Conservation (phyloP, 1,140 invertebrate species). For the Antheraea pernyi region DNA sequence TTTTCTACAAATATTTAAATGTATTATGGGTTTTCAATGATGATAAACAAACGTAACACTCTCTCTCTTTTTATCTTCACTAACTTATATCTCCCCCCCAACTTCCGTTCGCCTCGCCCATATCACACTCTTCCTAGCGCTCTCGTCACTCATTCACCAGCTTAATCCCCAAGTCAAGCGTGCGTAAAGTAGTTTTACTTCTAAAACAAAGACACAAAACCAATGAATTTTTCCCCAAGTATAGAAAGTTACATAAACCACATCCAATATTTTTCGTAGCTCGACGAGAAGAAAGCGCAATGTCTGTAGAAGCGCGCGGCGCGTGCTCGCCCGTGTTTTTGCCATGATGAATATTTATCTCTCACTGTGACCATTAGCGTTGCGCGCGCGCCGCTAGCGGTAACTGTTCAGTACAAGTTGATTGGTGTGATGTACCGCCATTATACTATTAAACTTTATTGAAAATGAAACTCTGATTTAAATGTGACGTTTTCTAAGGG, state of each 20-base stretch:
- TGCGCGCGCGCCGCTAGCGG: constrained; percentile 27
- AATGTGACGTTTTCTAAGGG: background rate
- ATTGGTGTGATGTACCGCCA: constrained; percentile 9
- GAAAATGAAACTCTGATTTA: constrained; percentile 10
- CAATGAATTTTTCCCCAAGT: too few relatives aligned
- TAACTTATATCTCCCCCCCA: too few relatives aligned
- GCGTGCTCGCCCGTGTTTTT: constrained; percentile 70
- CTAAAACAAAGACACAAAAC: too few relatives aligned
- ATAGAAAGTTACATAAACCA: background rate
- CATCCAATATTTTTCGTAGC: constrained; percentile 28
- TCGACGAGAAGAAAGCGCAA: constrained; percentile 62
- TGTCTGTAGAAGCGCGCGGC: constrained; percentile 38
- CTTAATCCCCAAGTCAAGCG: too few relatives aligned
- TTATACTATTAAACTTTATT: constrained; percentile 14
- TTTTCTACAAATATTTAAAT: too few relatives aligned
- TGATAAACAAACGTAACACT: too few relatives aligned
- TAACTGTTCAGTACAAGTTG: constrained; percentile 15
- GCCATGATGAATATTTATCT: constrained; percentile 74
- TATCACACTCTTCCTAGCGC: too few relatives aligned
- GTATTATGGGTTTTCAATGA: too few relatives aligned
- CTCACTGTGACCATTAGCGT: constrained; percentile 60
- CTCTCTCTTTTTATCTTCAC: too few relatives aligned
- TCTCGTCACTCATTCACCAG: too few relatives aligned
- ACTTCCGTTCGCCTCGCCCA: too few relatives aligned
- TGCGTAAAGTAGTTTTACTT: too few relatives aligned